Conservation (phyloP, 2,888 invertebrate genomes). For the Antitype chi region DNA sequence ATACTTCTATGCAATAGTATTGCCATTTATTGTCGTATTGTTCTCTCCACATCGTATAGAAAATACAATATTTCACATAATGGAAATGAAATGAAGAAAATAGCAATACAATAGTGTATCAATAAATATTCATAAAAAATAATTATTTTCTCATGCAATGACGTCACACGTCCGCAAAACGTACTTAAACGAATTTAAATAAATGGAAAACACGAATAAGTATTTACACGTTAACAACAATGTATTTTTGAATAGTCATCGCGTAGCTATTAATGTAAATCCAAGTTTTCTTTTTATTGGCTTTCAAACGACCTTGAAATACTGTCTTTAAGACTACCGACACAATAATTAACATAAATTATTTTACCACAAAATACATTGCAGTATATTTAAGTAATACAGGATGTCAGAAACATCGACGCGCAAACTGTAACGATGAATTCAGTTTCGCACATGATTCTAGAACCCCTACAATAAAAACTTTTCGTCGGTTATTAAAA, state of each 20-base stretch:
- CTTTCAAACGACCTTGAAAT: neutral
- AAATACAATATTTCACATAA: conserved; percentile 17
- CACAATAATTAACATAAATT: neutral
- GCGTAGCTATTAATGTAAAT: neutral
- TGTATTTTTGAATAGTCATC: conserved; percentile 28
- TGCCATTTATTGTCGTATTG: no score
- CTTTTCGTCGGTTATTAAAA: no score
- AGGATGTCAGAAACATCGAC: no score
- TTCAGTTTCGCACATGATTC: no score
- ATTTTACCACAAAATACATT: conserved; percentile 15
- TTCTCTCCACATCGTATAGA: no score
- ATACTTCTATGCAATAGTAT: no score
- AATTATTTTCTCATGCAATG: neutral
- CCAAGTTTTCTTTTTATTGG: neutral
- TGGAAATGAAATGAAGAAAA: neutral
- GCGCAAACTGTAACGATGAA: no score
- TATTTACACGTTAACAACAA: conserved; percentile 2
- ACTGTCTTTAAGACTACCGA: neutral
- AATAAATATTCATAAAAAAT: conserved; percentile 17
- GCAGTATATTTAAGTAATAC: no score
- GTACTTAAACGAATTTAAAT: conserved; percentile 13
- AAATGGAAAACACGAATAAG: conserved; percentile 30
- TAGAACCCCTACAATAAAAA: no score
- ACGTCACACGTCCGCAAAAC: conserved; percentile 7
- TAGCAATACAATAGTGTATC: neutral